These are phyloP conservation scores for Aleiodes testaceus DNA, from an alignment of 2,888 invertebrate genomes.

Conservation along the genomic window DNA sequence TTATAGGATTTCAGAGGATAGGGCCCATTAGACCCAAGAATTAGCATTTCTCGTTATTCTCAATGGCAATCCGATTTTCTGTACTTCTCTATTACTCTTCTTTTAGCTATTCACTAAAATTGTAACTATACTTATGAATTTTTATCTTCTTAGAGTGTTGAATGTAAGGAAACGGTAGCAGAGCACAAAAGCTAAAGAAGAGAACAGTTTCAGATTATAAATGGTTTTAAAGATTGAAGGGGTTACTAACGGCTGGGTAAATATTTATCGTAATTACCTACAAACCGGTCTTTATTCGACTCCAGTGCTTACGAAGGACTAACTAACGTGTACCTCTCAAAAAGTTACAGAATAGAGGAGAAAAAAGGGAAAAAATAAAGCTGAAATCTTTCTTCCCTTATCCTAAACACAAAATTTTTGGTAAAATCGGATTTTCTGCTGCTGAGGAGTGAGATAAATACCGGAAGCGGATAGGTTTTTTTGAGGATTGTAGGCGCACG, in stretches of 20 bases:
- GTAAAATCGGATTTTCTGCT: conserved; percentile 50
- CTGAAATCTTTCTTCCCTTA: conserved; percentile 29
- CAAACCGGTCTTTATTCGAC: conserved; percentile 47
- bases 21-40: conserved; percentile 43
- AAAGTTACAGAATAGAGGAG: conserved; percentile 28
- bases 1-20: conserved; percentile 64
- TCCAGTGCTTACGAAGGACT: conserved; percentile 10
- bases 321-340: conserved; percentile 1
- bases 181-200: conserved; percentile 6
- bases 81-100: conserved; percentile 38
- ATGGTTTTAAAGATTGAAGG: conserved; percentile 58
- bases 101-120: conserved; percentile 32
- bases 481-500: conserved; percentile 8
- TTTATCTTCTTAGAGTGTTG: conserved; percentile 41
- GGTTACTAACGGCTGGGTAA: conserved; percentile 70
- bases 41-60: conserved; percentile 46
- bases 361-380: not conserved
- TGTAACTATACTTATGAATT: conserved; percentile 43
- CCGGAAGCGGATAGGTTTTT: conserved; percentile 56
- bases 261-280: conserved; percentile 72
- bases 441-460: conserved; percentile 46
- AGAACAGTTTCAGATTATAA: conserved; percentile 1
- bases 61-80: conserved; percentile 57
- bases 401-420: not conserved
- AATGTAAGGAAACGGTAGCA: conserved; percentile 27